Percentiles rank a stretch among this genome's conserved stretches.
These are phyloP conservation scores for Aphis craccivora DNA, from an alignment of 1,140 invertebrate species.

Conservation along the genomic window DNA sequence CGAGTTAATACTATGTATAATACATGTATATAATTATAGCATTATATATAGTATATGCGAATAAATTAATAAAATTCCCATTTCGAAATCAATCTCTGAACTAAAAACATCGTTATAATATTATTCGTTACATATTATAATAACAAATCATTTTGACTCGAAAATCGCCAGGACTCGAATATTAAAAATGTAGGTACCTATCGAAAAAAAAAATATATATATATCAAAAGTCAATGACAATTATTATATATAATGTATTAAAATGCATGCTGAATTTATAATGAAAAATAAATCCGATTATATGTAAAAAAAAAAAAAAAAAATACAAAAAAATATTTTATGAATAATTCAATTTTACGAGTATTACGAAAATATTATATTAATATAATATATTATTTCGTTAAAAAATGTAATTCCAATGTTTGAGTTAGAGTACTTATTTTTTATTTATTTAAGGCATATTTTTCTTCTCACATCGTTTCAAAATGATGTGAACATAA, in stretches of 20 bases:
- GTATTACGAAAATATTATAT: slow-evolving; percentile 9
- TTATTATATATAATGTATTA: background rate
- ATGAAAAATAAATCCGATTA: slow-evolving; percentile 21
- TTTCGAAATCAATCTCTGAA: background rate
- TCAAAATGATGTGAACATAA: background rate
- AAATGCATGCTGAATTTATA: background rate
- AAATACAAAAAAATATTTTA: background rate
- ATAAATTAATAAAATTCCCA: background rate
- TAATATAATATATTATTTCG: slow-evolving; percentile 8
- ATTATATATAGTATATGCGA: too few species aligned
- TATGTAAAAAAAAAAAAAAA: background rate
- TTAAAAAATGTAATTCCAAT: background rate
- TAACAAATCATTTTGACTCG: background rate
- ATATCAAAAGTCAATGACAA: background rate
- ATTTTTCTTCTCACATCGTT: background rate
- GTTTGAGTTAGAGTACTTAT: background rate
- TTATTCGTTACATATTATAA: background rate
- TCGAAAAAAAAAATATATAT: background rate
- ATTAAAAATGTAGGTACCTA: background rate
- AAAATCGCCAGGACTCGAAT: background rate
- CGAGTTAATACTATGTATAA: too few species aligned
- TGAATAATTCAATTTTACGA: background rate
- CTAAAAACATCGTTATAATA: background rate
- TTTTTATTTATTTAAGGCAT: slow-evolving; percentile 11
- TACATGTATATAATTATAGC: too few species aligned